Percentiles rank a stretch among this genome's conserved stretches.
Evolutionary conservation across 2,888 invertebrate species (phyloP).

Genomic region (Buathra laborator): DNA sequence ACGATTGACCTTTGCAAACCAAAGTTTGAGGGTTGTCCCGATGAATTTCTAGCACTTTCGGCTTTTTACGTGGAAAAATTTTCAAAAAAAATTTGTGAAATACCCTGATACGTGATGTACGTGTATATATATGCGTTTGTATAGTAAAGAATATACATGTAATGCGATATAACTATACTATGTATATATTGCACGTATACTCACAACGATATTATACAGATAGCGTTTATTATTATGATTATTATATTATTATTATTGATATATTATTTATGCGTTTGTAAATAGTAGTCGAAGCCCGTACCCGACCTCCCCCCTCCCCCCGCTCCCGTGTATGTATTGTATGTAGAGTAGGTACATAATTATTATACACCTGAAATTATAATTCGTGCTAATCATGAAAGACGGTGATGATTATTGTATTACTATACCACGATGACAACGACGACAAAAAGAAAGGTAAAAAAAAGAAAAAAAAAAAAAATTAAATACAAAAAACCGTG

Average conservation of each 20-base stretch:
- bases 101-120: constrained; percentile 35
- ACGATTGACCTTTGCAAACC: too few species aligned
- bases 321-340: constrained; percentile 84
- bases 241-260: constrained; percentile 70
- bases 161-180: constrained; percentile 69
- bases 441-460: constrained; percentile 56
- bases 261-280: constrained; percentile 85
- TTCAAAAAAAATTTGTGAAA: background rate
- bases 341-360: constrained; percentile 84
- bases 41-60: background rate
- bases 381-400: constrained; percentile 74
- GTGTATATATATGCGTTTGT: constrained; percentile 63
- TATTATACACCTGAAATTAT: constrained; percentile 76
- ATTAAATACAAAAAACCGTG: background rate
- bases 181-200: constrained; percentile 65
- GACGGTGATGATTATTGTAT: constrained; percentile 66
- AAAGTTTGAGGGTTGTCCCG: too few species aligned
- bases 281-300: constrained; percentile 83
- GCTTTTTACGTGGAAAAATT: background rate
- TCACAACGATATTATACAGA: constrained; percentile 71
- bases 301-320: constrained; percentile 65
- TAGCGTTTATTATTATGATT: constrained; percentile 64
- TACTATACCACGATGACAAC: constrained; percentile 64
- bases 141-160: constrained; percentile 63
- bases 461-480: constrained; percentile 32